Evolutionary conservation across 2,113 vertebrate species (phyloP).

Genomic region (Pseudorasbora parva): DNA sequence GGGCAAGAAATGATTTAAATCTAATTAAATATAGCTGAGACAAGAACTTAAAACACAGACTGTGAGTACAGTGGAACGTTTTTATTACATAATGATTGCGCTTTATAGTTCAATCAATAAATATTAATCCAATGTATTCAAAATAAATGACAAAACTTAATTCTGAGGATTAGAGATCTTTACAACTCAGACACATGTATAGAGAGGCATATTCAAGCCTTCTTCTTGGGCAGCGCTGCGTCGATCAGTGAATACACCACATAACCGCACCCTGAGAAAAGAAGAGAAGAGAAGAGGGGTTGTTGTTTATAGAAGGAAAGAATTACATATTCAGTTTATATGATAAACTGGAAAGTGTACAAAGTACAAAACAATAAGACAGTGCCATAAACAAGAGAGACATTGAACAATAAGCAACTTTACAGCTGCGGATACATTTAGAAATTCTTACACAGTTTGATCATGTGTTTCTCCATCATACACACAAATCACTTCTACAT

Average conservation of each 20-base stretch:
- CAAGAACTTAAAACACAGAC: background rate
- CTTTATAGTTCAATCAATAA: constrained; percentile 72
- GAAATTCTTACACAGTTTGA: background rate
- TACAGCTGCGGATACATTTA: background rate
- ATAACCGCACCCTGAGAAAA: constrained; percentile 74
- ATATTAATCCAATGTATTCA: constrained; percentile 73
- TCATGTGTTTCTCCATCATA: background rate
- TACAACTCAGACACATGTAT: constrained; percentile 51
- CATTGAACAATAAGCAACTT: background rate
- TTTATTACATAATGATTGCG: constrained; percentile 61
- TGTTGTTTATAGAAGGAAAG: background rate
- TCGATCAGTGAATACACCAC: constrained; percentile 70
- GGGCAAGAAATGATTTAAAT: background rate
- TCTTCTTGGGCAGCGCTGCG: constrained; percentile 80
- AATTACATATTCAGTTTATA: background rate
- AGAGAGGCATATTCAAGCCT: constrained; percentile 65
- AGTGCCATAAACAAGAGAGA: background rate
- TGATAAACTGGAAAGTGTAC: background rate
- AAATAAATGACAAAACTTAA: constrained; percentile 56
- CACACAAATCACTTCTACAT: background rate
- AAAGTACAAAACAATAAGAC: background rate
- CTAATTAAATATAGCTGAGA: background rate
- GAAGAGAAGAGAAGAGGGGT: constrained; percentile 35
- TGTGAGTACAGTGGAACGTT: background rate
- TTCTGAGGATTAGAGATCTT: constrained; percentile 63